A percentile compares a stretch with the other conserved stretches of the same genome.
Conservation (phyloP, 30 jellyfish, hydroid and myxozoan genomes). For the Cassiopea andromeda region DNA sequence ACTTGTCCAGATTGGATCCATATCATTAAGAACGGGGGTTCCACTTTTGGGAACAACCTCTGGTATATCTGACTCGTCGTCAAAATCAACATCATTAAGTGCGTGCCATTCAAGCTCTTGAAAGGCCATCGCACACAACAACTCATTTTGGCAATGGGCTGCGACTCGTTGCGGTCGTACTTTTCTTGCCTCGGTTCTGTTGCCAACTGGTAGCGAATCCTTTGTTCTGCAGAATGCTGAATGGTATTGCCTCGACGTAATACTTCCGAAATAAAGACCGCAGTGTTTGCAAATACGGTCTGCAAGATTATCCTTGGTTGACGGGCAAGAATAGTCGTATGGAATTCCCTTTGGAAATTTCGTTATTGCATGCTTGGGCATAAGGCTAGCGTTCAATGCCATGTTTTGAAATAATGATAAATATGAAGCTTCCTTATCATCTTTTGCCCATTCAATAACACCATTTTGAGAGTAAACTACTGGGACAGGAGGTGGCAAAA, state of each 20-base stretch:
- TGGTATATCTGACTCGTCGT: constrained; percentile 66
- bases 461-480: constrained; percentile 62
- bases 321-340: no score
- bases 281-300: constrained; percentile 59
- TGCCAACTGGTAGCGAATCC: constrained; percentile 59
- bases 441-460: constrained; percentile 58
- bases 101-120: constrained; percentile 70
- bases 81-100: constrained; percentile 54
- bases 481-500: constrained; percentile 81
- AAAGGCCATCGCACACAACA: constrained; percentile 71
- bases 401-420: constrained; percentile 48
- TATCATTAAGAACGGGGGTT: constrained; percentile 31
- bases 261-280: constrained; percentile 66
- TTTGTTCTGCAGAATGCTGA: constrained; percentile 59
- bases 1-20: constrained; percentile 54
- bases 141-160: constrained; percentile 73
- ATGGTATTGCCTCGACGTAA: constrained; percentile 51
- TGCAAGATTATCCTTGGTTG: constrained; percentile 9
- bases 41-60: constrained; percentile 54
- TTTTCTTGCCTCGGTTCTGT: constrained; percentile 32
- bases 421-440: constrained; percentile 61
- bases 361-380: constrained; percentile 22
- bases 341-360: neutral
- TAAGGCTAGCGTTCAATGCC: constrained; percentile 47
- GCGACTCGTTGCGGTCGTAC: constrained; percentile 49